These are phyloP conservation scores for Oxyruncus cristatus DNA, from an alignment of 2,113 vertebrate species.

Conservation along the genomic window DNA sequence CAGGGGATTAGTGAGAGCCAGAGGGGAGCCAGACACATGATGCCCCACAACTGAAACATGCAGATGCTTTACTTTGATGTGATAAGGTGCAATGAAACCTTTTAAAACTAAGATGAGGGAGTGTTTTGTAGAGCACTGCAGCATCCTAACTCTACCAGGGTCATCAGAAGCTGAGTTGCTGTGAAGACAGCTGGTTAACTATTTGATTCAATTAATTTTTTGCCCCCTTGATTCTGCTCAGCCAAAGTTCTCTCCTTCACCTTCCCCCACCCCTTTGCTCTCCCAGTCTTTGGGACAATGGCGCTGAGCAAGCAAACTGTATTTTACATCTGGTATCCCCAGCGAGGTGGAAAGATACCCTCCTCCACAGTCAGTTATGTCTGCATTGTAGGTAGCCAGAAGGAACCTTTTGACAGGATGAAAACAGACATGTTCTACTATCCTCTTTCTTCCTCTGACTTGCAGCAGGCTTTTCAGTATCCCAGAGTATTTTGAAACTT, in stretches of 20 bases:
- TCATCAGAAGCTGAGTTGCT: neutral
- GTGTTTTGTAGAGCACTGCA: neutral
- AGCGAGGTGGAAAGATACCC: neutral
- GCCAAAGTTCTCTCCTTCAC: neutral
- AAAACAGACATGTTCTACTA: neutral
- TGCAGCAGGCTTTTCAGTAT: neutral
- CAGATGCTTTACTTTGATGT: slow-evolving; percentile 67
- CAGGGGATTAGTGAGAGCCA: slow-evolving; percentile 59
- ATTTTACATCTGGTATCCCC: neutral
- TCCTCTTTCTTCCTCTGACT: neutral
- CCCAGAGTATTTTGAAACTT: neutral
- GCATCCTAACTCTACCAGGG: neutral
- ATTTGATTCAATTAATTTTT: neutral
- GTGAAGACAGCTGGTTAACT: neutral
- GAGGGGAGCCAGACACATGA: slow-evolving; percentile 65
- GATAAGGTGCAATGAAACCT: slow-evolving; percentile 39
- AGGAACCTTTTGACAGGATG: neutral
- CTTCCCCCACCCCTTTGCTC: neutral
- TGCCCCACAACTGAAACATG: slow-evolving; percentile 62
- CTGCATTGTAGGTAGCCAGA: neutral
- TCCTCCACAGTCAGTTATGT: neutral
- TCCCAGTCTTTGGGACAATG: neutral
- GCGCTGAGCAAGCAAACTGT: neutral
- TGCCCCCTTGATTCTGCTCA: neutral
- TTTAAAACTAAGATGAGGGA: slow-evolving; percentile 31